Conservation (phyloP, 2,113 vertebrate species). For the Takifugu flavidus region DNA sequence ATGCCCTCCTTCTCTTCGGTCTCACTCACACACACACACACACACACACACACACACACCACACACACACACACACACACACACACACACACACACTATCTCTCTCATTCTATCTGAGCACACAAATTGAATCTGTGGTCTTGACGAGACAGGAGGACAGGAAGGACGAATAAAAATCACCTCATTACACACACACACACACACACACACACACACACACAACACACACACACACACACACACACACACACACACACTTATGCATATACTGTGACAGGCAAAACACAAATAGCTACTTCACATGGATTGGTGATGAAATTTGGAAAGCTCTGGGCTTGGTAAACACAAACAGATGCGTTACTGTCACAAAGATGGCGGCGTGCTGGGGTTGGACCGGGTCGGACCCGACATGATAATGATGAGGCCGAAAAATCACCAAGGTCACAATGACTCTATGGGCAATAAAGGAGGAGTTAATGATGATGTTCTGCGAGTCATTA, state of each 20-base stretch:
- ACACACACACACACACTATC: not conserved
- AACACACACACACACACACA: constrained; percentile 3
- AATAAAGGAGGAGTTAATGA: constrained; percentile 29
- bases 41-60: constrained; percentile 3
- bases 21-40: constrained; percentile 6
- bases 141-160: constrained; percentile 57
- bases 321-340: constrained; percentile 29
- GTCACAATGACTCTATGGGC: constrained; percentile 31
- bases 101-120: constrained; percentile 27
- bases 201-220: constrained; percentile 9
- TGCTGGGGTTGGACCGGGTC: not conserved
- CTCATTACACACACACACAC: constrained; percentile 48
- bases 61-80: constrained; percentile 1
- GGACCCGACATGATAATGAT: constrained; percentile 31
- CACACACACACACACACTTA: not conserved
- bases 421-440: constrained; percentile 39
- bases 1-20: constrained; percentile 11
- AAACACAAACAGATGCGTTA: constrained; percentile 37
- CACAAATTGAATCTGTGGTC: constrained; percentile 65
- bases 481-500: constrained; percentile 32
- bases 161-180: constrained; percentile 62
- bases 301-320: constrained; percentile 28
- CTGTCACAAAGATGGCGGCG: constrained; percentile 14
- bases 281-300: constrained; percentile 19
- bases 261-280: not conserved